Evolutionary conservation across 1,140 invertebrate genomes (phyloP), one percentile per base, ranked within the genome.

Genomic region (Lordiphosa clarofinis): DNA sequence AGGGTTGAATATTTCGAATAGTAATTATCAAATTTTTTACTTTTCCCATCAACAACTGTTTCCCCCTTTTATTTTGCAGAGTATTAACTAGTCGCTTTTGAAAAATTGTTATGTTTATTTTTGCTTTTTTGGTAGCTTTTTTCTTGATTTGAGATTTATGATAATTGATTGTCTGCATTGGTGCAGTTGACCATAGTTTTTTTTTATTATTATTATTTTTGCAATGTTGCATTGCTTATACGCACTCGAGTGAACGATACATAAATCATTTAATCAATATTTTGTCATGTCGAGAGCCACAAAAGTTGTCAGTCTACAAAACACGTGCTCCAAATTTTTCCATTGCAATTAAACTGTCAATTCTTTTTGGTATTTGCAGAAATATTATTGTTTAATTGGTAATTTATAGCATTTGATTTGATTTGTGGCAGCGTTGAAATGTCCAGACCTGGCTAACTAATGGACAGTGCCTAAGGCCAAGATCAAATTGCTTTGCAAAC

Each of bases 261-360:
- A 84, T 84, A 82, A 78, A 84, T 84, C 78, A 82, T 84, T 82
- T 66, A 84, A 82, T 82, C 79, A 86, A 82, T 82, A 82, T 84
- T 82, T 70, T 82, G 78, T 78, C 73, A 75, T 82, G 73, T 76
- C 49, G 47, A 31, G 12, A 56, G 53, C 62, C 60, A 73, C 71
- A 53, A 70, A 73, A 76, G 66, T 61, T 62, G 68, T 67, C 68
- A 60, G 59, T 43, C 49, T 40, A 56, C 42, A 50, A 59, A 84
- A 82, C 78, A 86, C 79, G 52, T 82, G 78, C 79, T 84, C 76
- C 64, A 76, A 65, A 81, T 81, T 76, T 49, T 21, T 35, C n/a
- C 33, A 73, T 54, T 76, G 73, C 76, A 82, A 82, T 82, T 82
- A 82, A 61, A 54, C 43, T 86, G 78, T 86, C 78, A 82, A 56